Percentiles rank a stretch among this genome's conserved stretches.
Conservation (phyloP, 2,888 invertebrate species). For the Drosophila eohydei region DNA sequence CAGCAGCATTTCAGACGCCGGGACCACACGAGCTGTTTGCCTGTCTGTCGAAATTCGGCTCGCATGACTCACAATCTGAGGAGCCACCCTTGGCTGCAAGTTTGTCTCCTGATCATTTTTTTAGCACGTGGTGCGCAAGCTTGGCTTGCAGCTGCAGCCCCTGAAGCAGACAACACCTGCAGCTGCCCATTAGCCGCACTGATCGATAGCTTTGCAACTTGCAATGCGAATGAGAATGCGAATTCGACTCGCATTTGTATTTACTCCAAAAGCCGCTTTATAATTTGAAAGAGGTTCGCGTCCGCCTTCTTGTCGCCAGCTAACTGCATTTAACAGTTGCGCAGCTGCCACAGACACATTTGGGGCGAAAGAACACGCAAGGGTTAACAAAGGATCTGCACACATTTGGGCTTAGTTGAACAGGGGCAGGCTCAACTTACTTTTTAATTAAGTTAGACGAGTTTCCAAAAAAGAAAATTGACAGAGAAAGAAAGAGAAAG, state of each 20-base stretch:
- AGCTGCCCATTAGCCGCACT: constrained; percentile 68
- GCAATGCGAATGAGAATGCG: constrained; percentile 14
- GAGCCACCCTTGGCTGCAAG: constrained; percentile 28
- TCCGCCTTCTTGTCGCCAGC: constrained; percentile 30
- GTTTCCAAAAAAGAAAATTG: background rate
- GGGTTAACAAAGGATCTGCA: constrained; percentile 32
- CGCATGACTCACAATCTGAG: constrained; percentile 52
- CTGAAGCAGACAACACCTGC: constrained; percentile 34
- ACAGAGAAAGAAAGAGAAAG: background rate
- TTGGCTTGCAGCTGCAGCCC: constrained; percentile 40
- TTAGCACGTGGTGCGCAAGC: constrained; percentile 57
- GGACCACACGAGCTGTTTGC: constrained; percentile 64
- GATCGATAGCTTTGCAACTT: constrained; percentile 63
- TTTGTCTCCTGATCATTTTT: constrained; percentile 4
- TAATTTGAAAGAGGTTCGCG: constrained; percentile 63
- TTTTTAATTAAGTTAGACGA: constrained; percentile 9
- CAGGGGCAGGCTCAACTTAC: background rate
- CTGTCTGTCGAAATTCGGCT: constrained; percentile 10
- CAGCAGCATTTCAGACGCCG: constrained; percentile 39
- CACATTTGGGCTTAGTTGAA: background rate
- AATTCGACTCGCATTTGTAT: constrained; percentile 22
- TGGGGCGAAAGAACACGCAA: constrained; percentile 51
- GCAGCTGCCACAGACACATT: constrained; percentile 52
- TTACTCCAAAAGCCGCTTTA: constrained; percentile 67
- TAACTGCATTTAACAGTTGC: constrained; percentile 74